phyloP scores from a whole-genome alignment of 2,797 vertebrate species.

The Muraenolepis orangiensis region DNA sequence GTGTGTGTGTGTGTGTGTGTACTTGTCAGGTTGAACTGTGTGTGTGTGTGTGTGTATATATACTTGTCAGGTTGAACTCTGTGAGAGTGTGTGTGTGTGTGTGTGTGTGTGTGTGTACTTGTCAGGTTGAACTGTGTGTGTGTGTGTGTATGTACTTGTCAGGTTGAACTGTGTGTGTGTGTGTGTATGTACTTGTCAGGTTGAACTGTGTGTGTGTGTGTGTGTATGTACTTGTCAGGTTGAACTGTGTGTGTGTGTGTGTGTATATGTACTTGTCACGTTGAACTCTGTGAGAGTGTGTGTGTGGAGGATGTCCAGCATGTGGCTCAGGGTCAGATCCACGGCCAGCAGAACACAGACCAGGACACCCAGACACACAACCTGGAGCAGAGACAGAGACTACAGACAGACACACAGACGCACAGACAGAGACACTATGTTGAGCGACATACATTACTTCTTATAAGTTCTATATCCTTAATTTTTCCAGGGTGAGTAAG shows the following conservation, averaged over 20 bases:
- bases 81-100: conserved; percentile 12
- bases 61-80: neutral
- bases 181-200: no score
- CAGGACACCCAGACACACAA: conserved; percentile 66
- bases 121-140: no score
- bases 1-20: no score
- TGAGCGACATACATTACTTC: neutral
- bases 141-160: no score
- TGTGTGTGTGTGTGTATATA: no score
- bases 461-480: no score
- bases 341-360: conserved; percentile 64
- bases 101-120: no score
- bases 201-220: conserved; percentile 17
- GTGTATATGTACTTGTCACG: conserved; percentile 36
- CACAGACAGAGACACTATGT: neutral
- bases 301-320: conserved; percentile 76
- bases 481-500: neutral
- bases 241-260: conserved; percentile 47
- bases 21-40: no score
- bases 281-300: conserved; percentile 71
- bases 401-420: neutral
- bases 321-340: conserved; percentile 73
- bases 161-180: no score
- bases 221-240: conserved; percentile 34
- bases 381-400: conserved; percentile 68